Percentiles rank a stretch among this genome's conserved stretches.
Evolutionary conservation across 2,888 invertebrate species (phyloP).

Genomic region (Cinara cedri): DNA sequence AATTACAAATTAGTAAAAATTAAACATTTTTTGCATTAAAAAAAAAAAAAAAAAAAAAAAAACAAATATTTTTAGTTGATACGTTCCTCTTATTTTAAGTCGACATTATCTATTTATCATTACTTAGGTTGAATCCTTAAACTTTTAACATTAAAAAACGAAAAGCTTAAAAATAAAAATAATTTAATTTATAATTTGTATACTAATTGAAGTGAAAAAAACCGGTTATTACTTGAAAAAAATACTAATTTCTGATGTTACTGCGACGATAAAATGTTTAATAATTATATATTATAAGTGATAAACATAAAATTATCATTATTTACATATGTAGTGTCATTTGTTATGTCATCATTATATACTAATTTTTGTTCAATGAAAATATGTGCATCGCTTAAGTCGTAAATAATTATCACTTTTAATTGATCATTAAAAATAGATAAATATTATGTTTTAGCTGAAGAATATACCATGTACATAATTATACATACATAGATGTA

Average conservation of each 20-base stretch:
- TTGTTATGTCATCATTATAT: slow-evolving; percentile 9
- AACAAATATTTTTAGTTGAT: too few relatives aligned
- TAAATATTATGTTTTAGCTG: slow-evolving; percentile 16
- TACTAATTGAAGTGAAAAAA: neutral
- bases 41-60: too few relatives aligned
- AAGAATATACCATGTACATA: neutral
- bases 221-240: slow-evolving; percentile 1
- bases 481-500: neutral
- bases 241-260: neutral
- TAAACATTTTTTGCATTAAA: too few relatives aligned
- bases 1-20: too few relatives aligned
- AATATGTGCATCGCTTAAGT: slow-evolving; percentile 17
- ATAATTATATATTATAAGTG: slow-evolving; percentile 19
- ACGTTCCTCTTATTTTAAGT: too few relatives aligned
- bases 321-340: slow-evolving; percentile 13
- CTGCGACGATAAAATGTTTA: slow-evolving; percentile 19
- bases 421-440: slow-evolving; percentile 43
- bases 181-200: too few relatives aligned
- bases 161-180: too few relatives aligned
- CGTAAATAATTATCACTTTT: slow-evolving; percentile 42
- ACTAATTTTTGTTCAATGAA: slow-evolving; percentile 33
- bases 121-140: too few relatives aligned
- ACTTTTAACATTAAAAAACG: too few relatives aligned
- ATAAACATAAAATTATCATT: slow-evolving; percentile 25
- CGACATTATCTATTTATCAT: too few relatives aligned